Base-by-base conservation (phyloP, 1,140 invertebrate genomes). In the Eurosta solidaginis region DNA sequence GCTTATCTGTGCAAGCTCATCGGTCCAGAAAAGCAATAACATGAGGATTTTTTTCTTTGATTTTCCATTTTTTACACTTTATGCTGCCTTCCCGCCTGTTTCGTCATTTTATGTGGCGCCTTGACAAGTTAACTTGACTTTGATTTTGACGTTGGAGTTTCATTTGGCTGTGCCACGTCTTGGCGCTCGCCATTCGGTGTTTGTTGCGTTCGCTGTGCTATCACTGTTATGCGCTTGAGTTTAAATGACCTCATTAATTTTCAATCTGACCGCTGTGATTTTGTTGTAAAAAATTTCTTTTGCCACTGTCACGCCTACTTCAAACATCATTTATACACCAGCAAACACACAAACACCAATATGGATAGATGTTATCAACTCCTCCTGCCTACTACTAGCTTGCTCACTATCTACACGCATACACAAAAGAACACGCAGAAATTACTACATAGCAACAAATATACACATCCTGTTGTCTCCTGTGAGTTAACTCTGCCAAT, bases 191-290 rank as follows among this genome's bases (percentile, higher is more conserved):
- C n/a, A n/a, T n/a, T n/a, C n/a, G n/a, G n/a, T n/a, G n/a, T n/a
- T n/a, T 40, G 54, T n/a, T 25, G n/a, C 14, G 45, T 47, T 47
- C 14, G 45, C 7, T 3, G 45, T n/a, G n/a, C n/a, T n/a, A n/a
- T 17, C 54, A 29, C 59, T 68, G 33, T 33, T 33, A 10, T 9
- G 59, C 59, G 27, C 40, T 68, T 68, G 40, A 68, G 59, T 68
- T 68, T 36, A 33, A 68, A 68, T 42, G 59, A 42, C 33, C 59
- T 68, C 59, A 68, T 68, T 68, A 68, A 68, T 68, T 68, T 68
- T 68, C 59, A 68, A 68, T 68, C 59, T 68, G 59, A 68, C 59
- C 59, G 59, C 59, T 68, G 59, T 68, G 59, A 68, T 68, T 68
- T 68, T 33, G 59, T 22, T 68, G 59, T 68, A 68, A 68, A 68